Evolutionary conservation across 2,888 invertebrate species (phyloP), one percentile per base, ranked within the genome.

Genomic region (Anarsia innoxiella): DNA sequence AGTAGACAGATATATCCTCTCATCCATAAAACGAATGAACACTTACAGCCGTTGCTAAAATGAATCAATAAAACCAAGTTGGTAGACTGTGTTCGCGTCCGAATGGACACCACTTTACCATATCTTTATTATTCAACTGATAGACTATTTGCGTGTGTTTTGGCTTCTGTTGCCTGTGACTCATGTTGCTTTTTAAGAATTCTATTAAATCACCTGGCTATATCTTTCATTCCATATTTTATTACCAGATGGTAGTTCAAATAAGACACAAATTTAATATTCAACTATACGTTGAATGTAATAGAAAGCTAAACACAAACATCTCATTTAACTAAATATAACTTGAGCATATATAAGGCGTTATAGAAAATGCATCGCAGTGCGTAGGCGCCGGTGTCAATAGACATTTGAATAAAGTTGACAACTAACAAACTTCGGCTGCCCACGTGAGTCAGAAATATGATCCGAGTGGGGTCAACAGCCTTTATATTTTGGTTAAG

Each of bases 351-450:
- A 27, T 2, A 23, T 19, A 10, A 11, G 9, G 3, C 10, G 13
- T 12, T 10, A 33, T 33, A 33, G 33, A 33, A 33, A 33, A 33
- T 15, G 19, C 23, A 33, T 14, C 25, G 33, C 25, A 11, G n/a
- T 32, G 46, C 45, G 52, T 53, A 45, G 50, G 53, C 30, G 32
- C 45, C 42, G 41, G 42, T 46, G 45, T 48, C 46, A 50, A 49
- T 45, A 46, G 40, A 37, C 40, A 46, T 49, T 49, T 47, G 48
- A 53, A 53, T 46, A 39, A 43, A 45, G 44, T 42, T 41, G 42
- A 42, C 45, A 43, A 36, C 33, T 36, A 42, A 44, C 40, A 43
- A 46, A 48, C 36, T 44, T 43, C 10, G 38, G 26, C 49, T 42
- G 41, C 50, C 50, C 46, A 50, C 50, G 43, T 39, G 33, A 39